Evolutionary conservation across 2,797 vertebrate genomes (phyloP), one percentile per base, ranked within the genome.

Genomic region (Sebastes alutus): DNA sequence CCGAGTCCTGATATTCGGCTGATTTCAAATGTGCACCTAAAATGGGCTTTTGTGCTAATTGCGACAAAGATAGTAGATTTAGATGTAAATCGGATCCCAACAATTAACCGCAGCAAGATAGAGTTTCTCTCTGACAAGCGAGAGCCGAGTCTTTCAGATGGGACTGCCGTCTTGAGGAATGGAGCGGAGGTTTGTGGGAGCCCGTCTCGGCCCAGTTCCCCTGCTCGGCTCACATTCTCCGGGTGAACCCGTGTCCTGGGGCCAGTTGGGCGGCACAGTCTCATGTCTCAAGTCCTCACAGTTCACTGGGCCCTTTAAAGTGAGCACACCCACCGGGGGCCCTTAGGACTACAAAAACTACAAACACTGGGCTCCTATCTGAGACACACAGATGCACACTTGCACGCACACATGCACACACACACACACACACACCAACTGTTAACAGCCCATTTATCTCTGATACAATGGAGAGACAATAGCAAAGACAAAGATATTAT

Each of bases 261-360:
- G 90, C 91, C 89, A 93, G 92, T 92, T 93, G 92, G 93, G 93
- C 92, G 93, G 92, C 89, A 88, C 88, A 63, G 94, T 94, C 93
- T 95, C 93, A 95, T 95, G 95, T 95, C 95, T 95, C 92, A 87
- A 94, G 94, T 94, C 95, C 94, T 95, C 94, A 95, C 95, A 95
- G 95, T 95, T 95, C 95, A 96, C 88, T 95, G 94, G 94, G 91
- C 94, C 89, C 95, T 96, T 96, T 96, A 94, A 96, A 95, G 95
- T 95, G 88, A 92, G 88, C 92, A 92, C 94, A 87, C 93, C 92
- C 88, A 92, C 84, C 83, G 32, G 91, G 93, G 89, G 87, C 90
- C 91, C 88, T 83, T 58, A 88, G 75, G 87, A 93, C 86, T 83
- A 93, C 91, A 94, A 93, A 93, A 92, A 93, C 91, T 90, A 93